Evolutionary conservation across 2,797 vertebrate genomes (phyloP).

Genomic region (Thunnus albacares): DNA sequence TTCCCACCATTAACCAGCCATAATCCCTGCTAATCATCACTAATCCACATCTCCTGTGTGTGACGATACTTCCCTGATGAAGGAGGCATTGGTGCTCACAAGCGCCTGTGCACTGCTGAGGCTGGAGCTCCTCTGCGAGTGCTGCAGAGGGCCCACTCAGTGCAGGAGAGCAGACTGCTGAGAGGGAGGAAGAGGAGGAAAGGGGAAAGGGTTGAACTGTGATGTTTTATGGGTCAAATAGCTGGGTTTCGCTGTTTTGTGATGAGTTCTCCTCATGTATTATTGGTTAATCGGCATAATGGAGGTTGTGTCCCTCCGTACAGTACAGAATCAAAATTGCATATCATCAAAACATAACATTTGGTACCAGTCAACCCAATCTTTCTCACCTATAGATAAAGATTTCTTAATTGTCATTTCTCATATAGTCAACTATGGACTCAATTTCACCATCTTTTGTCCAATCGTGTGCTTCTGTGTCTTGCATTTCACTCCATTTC

Average conservation of each 20-base stretch:
- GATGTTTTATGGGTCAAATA: conserved; percentile 66
- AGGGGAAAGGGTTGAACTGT: conserved; percentile 41
- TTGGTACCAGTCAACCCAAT: conserved; percentile 62
- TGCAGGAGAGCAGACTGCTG: conserved; percentile 44
- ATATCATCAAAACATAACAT: conserved; percentile 74
- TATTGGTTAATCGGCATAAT: conserved; percentile 77
- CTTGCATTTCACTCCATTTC: conserved; percentile 3
- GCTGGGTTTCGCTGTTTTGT: conserved; percentile 69
- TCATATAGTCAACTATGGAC: conserved; percentile 26
- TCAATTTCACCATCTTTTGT: conserved; percentile 27
- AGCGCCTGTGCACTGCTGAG: conserved; percentile 54
- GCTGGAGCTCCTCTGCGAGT: conserved; percentile 55
- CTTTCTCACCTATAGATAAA: conserved; percentile 25
- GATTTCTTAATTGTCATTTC: too few species aligned
- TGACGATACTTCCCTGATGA: conserved; percentile 85
- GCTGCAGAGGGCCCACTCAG: conserved; percentile 65
- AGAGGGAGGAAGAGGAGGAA: conserved; percentile 22
- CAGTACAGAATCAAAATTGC: conserved; percentile 67
- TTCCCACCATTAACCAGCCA: conserved; percentile 90
- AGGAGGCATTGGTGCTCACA: conserved; percentile 70
- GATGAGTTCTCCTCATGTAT: conserved; percentile 78
- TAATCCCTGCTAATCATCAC: conserved; percentile 91
- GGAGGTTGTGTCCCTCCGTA: conserved; percentile 70
- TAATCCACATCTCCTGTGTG: conserved; percentile 90
- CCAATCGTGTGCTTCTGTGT: conserved; percentile 28